These are phyloP conservation scores for Spea hammondii DNA, from an alignment of 2,797 vertebrate genomes.

Conservation along the genomic window DNA sequence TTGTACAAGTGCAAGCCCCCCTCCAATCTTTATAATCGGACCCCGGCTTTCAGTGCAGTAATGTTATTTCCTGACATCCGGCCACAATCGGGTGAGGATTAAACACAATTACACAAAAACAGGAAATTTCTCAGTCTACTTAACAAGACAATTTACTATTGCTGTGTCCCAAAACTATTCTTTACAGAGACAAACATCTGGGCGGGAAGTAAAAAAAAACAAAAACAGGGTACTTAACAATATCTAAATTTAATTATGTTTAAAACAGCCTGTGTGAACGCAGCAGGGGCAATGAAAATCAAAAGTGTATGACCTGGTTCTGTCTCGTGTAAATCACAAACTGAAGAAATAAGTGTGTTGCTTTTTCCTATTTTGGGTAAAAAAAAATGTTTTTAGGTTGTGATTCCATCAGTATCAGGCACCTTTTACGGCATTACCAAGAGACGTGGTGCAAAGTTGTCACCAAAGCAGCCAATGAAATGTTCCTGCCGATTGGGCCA, in stretches of 20 bases:
- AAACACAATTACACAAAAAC: slow-evolving; percentile 28
- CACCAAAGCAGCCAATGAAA: too few species aligned
- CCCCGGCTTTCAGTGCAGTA: not conserved
- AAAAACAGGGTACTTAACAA: not conserved
- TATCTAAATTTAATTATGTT: not conserved
- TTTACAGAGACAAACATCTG: slow-evolving; percentile 13
- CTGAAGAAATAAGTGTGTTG: too few species aligned
- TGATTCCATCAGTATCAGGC: too few species aligned
- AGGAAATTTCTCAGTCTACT: slow-evolving; percentile 17
- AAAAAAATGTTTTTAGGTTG: too few species aligned
- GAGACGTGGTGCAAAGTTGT: too few species aligned
- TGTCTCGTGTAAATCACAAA: too few species aligned
- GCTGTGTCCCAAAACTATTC: not conserved
- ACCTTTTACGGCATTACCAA: too few species aligned
- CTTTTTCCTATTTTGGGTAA: too few species aligned
- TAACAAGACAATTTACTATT: not conserved
- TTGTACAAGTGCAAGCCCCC: too few species aligned
- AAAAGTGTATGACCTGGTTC: too few species aligned
- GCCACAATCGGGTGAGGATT: not conserved
- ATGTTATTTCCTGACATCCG: slow-evolving; percentile 29
- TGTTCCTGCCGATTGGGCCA: too few species aligned
- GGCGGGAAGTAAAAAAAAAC: not conserved
- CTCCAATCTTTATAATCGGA: not conserved
- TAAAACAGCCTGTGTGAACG: not conserved
- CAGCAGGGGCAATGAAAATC: not conserved